Conservation (phyloP, 2,797 vertebrate genomes). For the Myoxocephalus aenaeus region DNA sequence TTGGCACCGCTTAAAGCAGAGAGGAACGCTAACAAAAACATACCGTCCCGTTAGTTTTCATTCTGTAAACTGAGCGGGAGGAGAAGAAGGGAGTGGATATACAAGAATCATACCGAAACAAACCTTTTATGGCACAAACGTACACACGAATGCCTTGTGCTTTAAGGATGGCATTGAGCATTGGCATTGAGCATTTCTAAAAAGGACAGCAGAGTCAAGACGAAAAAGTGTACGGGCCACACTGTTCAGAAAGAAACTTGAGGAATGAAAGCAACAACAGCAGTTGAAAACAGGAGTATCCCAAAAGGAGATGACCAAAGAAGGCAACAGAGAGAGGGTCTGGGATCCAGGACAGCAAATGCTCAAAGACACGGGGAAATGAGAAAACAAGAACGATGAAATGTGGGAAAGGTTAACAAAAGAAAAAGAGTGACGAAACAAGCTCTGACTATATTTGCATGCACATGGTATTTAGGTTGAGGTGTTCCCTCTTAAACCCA, state of each 20-base stretch:
- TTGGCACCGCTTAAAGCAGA: conserved; percentile 44
- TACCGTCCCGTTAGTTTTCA: conserved; percentile 42
- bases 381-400: conserved; percentile 36
- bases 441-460: conserved; percentile 1
- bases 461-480: not conserved
- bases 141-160: not conserved
- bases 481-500: conserved; percentile 12
- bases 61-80: conserved; percentile 52
- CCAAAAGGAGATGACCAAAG: conserved; percentile 73
- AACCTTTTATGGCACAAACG: conserved; percentile 58
- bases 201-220: conserved; percentile 11
- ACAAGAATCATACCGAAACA: conserved; percentile 32
- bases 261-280: conserved; percentile 26
- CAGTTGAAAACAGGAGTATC: conserved; percentile 22
- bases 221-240: not conserved
- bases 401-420: conserved; percentile 25
- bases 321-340: conserved; percentile 67
- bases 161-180: conserved; percentile 18
- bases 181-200: too few species aligned
- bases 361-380: conserved; percentile 35
- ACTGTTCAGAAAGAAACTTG: conserved; percentile 18
- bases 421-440: conserved; percentile 10
- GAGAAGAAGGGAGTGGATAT: conserved; percentile 17
- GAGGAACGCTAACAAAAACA: conserved; percentile 59
- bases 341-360: conserved; percentile 33